A percentile compares a stretch with the other conserved stretches of the same genome.
These are phyloP conservation scores for Strongylocentrotus purpuratus DNA, from an alignment of 35 echinoderm and acorn worm species.

Conservation along the genomic window DNA sequence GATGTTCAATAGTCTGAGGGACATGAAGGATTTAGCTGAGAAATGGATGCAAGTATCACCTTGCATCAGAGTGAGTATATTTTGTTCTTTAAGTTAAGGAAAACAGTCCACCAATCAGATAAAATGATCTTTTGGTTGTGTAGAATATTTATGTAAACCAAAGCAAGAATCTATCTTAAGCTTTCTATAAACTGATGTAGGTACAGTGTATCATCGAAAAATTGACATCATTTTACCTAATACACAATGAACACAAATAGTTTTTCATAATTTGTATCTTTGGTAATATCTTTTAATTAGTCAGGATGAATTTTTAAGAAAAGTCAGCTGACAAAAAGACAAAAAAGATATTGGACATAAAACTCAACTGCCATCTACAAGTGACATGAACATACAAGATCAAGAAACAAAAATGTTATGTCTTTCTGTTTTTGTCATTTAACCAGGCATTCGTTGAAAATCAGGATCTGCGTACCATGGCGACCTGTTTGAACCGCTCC, in stretches of 20 bases:
- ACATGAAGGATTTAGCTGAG: conserved; percentile 40
- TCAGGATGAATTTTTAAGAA: background rate
- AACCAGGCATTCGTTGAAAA: conserved; percentile 33
- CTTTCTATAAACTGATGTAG: background rate
- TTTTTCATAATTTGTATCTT: background rate
- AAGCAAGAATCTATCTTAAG: background rate
- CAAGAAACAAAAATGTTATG: background rate
- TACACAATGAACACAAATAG: no score
- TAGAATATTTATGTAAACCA: background rate
- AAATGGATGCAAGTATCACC: conserved; percentile 18
- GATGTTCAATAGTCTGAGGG: conserved; percentile 19
- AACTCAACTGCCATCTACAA: no score
- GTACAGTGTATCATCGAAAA: background rate
- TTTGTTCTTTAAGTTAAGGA: no score
- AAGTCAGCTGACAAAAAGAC: no score
- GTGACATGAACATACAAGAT: no score
- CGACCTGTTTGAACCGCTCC: conserved; percentile 16
- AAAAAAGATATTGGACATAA: no score
- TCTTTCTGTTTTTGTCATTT: background rate
- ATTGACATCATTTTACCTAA: no score
- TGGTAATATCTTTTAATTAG: background rate
- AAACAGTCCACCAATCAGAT: no score
- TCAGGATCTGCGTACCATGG: conserved; percentile 8
- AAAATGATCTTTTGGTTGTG: background rate
- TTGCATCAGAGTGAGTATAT: conserved; percentile 21